These are phyloP conservation scores for Electrona antarctica DNA, from an alignment of 2,113 vertebrate genomes.

Conservation along the genomic window DNA sequence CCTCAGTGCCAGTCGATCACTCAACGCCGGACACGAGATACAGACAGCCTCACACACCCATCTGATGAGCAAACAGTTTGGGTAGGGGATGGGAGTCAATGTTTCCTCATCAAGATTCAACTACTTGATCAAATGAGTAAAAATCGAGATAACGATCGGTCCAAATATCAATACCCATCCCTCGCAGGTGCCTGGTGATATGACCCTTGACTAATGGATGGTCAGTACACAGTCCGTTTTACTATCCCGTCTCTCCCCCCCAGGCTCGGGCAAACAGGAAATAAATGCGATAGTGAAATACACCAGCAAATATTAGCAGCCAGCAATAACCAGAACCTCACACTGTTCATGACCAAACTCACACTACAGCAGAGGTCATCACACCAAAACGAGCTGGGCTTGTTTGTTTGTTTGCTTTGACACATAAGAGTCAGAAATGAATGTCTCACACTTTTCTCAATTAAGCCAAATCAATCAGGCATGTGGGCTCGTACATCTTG, in stretches of 20 bases:
- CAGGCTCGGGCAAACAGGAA: not conserved
- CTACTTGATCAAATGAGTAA: constrained; percentile 9
- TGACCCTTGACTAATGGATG: constrained; percentile 25
- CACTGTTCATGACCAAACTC: constrained; percentile 21
- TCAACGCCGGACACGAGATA: constrained; percentile 50
- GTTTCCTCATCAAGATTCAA: constrained; percentile 30
- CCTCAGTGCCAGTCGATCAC: constrained; percentile 60
- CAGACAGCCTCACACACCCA: constrained; percentile 42
- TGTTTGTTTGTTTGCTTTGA: not conserved
- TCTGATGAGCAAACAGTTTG: constrained; percentile 59
- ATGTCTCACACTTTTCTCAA: constrained; percentile 63
- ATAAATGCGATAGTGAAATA: not conserved
- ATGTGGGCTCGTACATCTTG: constrained; percentile 56
- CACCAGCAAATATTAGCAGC: constrained; percentile 23
- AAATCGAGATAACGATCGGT: constrained; percentile 23
- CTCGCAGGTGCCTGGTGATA: not conserved
- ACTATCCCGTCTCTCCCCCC: constrained; percentile 16
- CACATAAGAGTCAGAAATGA: constrained; percentile 2
- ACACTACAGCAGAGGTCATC: constrained; percentile 42
- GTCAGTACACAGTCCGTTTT: constrained; percentile 1
- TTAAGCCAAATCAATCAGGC: constrained; percentile 69
- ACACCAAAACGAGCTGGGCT: constrained; percentile 14
- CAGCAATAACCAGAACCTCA: constrained; percentile 26
- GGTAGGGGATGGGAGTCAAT: constrained; percentile 3
- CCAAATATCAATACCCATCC: constrained; percentile 20